Conservation (phyloP, 2,113 vertebrate genomes). For the Solea senegalensis region DNA sequence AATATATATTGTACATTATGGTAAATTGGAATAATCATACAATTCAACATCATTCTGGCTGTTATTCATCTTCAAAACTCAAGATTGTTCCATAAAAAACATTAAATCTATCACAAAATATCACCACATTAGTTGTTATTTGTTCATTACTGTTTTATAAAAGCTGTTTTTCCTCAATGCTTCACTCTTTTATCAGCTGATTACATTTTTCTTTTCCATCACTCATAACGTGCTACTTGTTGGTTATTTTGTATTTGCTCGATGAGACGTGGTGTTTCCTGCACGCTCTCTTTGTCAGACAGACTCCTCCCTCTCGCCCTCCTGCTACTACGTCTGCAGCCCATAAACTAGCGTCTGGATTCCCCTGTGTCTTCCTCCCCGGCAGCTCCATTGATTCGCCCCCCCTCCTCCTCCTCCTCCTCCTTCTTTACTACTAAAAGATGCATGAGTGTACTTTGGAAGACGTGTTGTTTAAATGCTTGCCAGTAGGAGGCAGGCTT, state of each 20-base stretch:
- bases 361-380: slow-evolving; percentile 64
- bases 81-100: too few species aligned
- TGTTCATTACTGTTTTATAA: too few species aligned
- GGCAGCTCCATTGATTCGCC: slow-evolving; percentile 67
- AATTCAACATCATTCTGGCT: too few species aligned
- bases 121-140: too few species aligned
- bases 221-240: not conserved
- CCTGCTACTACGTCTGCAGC: slow-evolving; percentile 56
- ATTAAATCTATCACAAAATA: too few species aligned
- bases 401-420: not conserved
- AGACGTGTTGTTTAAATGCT: slow-evolving; percentile 21
- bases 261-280: not conserved
- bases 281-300: slow-evolving; percentile 44
- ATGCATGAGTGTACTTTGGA: slow-evolving; percentile 55
- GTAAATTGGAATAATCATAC: too few species aligned
- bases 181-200: not conserved
- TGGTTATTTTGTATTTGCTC: not conserved
- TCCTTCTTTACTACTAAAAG: slow-evolving; percentile 60
- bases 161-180: too few species aligned
- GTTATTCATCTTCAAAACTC: too few species aligned
- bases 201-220: not conserved
- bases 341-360: slow-evolving; percentile 63
- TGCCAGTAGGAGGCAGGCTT: slow-evolving; percentile 77
- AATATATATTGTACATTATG: too few species aligned
- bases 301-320: slow-evolving; percentile 20